phyloP scores from a whole-genome alignment of 1,140 invertebrate species.

The Pseudachorutes palmiensis region DNA sequence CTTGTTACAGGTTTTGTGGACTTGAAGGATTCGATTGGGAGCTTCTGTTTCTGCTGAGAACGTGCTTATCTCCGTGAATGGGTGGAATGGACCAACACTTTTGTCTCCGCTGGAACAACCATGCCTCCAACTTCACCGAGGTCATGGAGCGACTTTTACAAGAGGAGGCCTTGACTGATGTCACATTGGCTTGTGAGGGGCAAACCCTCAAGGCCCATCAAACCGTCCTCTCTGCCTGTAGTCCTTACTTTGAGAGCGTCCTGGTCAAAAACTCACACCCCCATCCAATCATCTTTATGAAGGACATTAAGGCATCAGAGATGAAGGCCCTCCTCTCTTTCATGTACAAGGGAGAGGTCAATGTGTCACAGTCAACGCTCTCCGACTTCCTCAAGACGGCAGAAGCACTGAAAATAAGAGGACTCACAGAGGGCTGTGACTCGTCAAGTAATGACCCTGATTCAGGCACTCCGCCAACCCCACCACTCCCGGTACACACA shows the following conservation, averaged over 20 bases:
- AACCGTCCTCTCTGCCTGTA: slow-evolving; percentile 69
- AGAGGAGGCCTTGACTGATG: slow-evolving; percentile 78
- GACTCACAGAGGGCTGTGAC: slow-evolving; percentile 59
- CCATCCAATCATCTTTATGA: slow-evolving; percentile 84
- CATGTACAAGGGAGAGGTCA: slow-evolving; percentile 86
- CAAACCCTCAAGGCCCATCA: slow-evolving; percentile 86
- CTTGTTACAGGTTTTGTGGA: not conserved
- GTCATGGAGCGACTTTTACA: slow-evolving; percentile 75
- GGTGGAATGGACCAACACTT: slow-evolving; percentile 74
- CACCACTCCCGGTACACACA: not conserved
- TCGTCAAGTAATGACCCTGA: slow-evolving; percentile 5
- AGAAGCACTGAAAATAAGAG: slow-evolving; percentile 80
- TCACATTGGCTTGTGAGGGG: slow-evolving; percentile 84
- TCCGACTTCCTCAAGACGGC: slow-evolving; percentile 83
- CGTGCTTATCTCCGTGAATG: slow-evolving; percentile 1
- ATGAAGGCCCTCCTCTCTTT: slow-evolving; percentile 79
- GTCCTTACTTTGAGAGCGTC: slow-evolving; percentile 87
- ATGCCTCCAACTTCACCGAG: slow-evolving; percentile 64
- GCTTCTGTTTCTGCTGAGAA: not conserved
- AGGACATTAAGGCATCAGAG: slow-evolving; percentile 77
- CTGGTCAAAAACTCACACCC: slow-evolving; percentile 83
- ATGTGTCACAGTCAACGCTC: slow-evolving; percentile 75
- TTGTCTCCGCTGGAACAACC: slow-evolving; percentile 85
- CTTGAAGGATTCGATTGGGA: not conserved
- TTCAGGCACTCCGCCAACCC: not conserved